Evolutionary conservation across 2,113 vertebrate species (phyloP).

Genomic region (Rhinogobius similis): DNA sequence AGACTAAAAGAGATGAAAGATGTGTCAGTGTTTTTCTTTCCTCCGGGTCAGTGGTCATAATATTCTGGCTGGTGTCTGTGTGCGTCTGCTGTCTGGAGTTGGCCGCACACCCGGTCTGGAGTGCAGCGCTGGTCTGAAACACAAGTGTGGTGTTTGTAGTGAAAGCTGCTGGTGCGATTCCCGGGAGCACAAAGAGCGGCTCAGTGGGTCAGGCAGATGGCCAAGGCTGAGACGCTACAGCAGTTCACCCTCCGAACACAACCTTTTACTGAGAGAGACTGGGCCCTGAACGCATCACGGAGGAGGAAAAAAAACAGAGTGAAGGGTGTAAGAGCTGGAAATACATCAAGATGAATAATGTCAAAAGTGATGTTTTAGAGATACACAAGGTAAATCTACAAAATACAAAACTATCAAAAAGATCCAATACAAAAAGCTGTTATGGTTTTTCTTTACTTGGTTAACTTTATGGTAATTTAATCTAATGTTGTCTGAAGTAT

Average conservation of each 20-base stretch:
- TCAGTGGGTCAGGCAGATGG: constrained; percentile 66
- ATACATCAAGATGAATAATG: not conserved
- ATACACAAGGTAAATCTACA: no score
- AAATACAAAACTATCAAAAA: no score
- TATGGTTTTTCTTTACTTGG: no score
- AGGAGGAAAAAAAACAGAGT: constrained; percentile 30
- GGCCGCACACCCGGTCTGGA: constrained; percentile 35
- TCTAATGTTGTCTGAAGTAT: no score
- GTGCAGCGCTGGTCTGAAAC: constrained; percentile 48
- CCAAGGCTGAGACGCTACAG: constrained; percentile 56
- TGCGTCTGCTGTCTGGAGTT: constrained; percentile 17
- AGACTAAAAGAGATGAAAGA: no score
- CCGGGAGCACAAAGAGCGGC: constrained; percentile 54
- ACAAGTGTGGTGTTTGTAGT: constrained; percentile 57
- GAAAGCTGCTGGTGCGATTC: constrained; percentile 59
- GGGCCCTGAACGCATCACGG: constrained; percentile 41
- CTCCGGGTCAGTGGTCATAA: no score
- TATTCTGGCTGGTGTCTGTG: no score
- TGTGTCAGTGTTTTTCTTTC: no score
- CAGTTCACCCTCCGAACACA: constrained; percentile 60
- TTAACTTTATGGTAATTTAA: no score
- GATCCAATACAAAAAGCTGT: no score
- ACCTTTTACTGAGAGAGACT: constrained; percentile 47
- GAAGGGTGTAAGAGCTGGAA: not conserved
- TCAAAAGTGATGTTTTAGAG: not conserved